Evolutionary conservation across 1,140 invertebrate species (phyloP).

Genomic region (Notospermus geniculatus): DNA sequence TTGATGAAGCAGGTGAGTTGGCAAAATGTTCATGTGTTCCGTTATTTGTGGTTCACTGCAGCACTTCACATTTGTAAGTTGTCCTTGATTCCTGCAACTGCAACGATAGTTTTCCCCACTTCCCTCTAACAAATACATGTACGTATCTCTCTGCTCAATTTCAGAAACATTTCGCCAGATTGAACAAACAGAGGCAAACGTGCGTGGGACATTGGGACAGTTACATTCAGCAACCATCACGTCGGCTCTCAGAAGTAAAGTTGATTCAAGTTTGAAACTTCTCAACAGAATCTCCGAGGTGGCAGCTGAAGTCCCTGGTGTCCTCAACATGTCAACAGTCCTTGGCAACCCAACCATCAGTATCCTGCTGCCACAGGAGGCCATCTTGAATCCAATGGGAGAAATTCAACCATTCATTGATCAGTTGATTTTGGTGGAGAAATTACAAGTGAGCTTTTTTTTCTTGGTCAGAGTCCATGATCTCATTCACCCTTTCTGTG

Average conservation of each 20-base stretch:
- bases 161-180: slow-evolving; percentile 40
- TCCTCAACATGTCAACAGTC: slow-evolving; percentile 32
- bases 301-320: slow-evolving; percentile 20
- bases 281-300: slow-evolving; percentile 16
- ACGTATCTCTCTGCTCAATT: too few relatives aligned
- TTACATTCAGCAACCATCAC: neutral
- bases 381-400: slow-evolving; percentile 58
- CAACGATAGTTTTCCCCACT: too few relatives aligned
- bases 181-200: slow-evolving; percentile 45
- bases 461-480: too few relatives aligned
- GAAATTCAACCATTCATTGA: slow-evolving; percentile 75
- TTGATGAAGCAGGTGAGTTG: slow-evolving; percentile 47
- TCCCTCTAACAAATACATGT: too few relatives aligned
- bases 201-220: slow-evolving; percentile 38
- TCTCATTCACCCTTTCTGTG: too few relatives aligned
- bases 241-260: neutral
- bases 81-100: too few relatives aligned
- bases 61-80: too few relatives aligned
- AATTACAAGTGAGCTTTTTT: slow-evolving; percentile 71
- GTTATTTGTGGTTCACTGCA: too few relatives aligned
- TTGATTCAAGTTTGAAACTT: slow-evolving; percentile 7
- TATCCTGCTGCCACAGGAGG: slow-evolving; percentile 48
- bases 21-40: too few relatives aligned
- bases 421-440: slow-evolving; percentile 78
- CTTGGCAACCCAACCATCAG: slow-evolving; percentile 39